These are phyloP conservation scores for Sebastes oblongus DNA, from an alignment of 2,797 vertebrate species.

Conservation along the genomic window DNA sequence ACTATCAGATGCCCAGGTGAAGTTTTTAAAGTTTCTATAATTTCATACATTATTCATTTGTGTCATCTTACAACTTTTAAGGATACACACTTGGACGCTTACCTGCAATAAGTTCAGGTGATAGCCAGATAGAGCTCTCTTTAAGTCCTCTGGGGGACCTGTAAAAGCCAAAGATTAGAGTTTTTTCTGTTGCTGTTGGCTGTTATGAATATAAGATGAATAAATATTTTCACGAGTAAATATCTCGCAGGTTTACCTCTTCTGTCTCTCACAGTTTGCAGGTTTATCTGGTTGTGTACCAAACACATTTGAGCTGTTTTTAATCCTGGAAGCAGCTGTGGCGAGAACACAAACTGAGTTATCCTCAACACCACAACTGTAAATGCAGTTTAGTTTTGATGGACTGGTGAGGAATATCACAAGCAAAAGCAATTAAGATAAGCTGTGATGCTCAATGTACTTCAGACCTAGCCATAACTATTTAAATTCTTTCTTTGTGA, in stretches of 20 bases:
- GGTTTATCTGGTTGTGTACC: constrained; percentile 13
- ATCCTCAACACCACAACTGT: constrained; percentile 14
- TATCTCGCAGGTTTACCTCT: constrained; percentile 14
- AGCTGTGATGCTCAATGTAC: constrained; percentile 24
- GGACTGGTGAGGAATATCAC: constrained; percentile 36
- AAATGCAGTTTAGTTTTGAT: constrained; percentile 42
- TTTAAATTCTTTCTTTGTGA: constrained; percentile 34
- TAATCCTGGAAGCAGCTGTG: constrained; percentile 28
- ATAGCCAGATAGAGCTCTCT: not conserved
- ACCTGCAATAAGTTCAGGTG: not conserved
- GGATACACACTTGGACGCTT: not conserved
- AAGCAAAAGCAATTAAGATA: constrained; percentile 63
- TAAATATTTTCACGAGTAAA: constrained; percentile 4
- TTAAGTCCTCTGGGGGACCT: not conserved
- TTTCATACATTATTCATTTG: constrained; percentile 23
- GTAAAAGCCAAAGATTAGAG: constrained; percentile 3
- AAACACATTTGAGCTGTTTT: constrained; percentile 15
- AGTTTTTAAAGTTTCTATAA: not conserved
- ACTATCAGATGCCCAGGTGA: not conserved
- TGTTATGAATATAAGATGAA: not conserved
- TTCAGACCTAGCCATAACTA: constrained; percentile 22
- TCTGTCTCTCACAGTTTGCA: constrained; percentile 1
- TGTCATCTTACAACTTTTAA: constrained; percentile 8
- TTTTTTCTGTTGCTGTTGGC: not conserved
- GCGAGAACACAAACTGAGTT: constrained; percentile 34